A percentile compares a stretch with the other conserved stretches of the same genome.
phyloP scores from a whole-genome alignment of 2,888 invertebrate genomes.

The Diabrotica balteata region DNA sequence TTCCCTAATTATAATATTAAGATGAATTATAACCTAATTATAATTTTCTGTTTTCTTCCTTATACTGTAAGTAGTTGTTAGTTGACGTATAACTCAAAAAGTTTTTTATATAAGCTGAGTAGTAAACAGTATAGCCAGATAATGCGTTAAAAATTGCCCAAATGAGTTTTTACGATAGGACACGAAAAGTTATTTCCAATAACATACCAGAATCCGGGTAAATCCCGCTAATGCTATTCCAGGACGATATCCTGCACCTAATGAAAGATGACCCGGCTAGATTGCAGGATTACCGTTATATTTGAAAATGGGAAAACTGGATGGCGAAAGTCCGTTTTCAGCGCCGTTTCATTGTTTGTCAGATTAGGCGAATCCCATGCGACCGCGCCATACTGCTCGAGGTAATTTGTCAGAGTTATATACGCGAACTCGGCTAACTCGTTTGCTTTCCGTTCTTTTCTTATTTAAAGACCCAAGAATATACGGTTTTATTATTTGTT shows the following conservation, averaged over 20 bases:
- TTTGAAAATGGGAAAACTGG: constrained; percentile 54
- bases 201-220: constrained; percentile 35
- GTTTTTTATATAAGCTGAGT: too few species aligned
- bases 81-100: too few species aligned
- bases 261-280: constrained; percentile 56
- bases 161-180: constrained; percentile 20
- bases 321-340: constrained; percentile 54
- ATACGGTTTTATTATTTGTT: not conserved
- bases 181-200: constrained; percentile 36
- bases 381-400: constrained; percentile 29
- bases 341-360: constrained; percentile 55
- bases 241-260: constrained; percentile 45
- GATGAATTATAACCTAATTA: too few species aligned
- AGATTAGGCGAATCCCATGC: constrained; percentile 52
- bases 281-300: constrained; percentile 54
- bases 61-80: too few species aligned
- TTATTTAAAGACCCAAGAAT: not conserved
- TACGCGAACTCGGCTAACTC: constrained; percentile 19
- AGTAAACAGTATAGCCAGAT: not conserved
- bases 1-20: too few species aligned
- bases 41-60: too few species aligned
- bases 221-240: constrained; percentile 42
- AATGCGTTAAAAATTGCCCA: constrained; percentile 1
- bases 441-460: constrained; percentile 16
- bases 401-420: constrained; percentile 37